Evolutionary conservation across 2,113 vertebrate species (phyloP).

Genomic region (Noturus placidus): DNA sequence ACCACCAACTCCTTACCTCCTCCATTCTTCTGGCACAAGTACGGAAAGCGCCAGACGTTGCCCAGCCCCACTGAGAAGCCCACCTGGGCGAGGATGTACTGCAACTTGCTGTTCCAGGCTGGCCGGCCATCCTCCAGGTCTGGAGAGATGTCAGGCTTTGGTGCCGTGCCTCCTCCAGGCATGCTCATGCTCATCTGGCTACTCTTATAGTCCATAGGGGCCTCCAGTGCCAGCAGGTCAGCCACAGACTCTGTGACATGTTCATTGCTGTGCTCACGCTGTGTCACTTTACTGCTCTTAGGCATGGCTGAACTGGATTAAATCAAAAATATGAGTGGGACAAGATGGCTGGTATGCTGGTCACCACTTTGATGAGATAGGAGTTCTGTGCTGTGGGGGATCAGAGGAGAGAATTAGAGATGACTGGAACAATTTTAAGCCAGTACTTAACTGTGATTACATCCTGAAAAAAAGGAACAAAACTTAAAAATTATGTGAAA

Average conservation of each 20-base stretch:
- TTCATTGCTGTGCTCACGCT: conserved; percentile 91
- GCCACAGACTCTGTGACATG: conserved; percentile 97
- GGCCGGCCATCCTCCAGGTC: conserved; percentile 84
- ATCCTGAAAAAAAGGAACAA: background rate
- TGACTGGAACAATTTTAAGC: background rate
- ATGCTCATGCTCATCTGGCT: conserved; percentile 87
- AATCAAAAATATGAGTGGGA: conserved; percentile 8
- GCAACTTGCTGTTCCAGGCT: conserved; percentile 95
- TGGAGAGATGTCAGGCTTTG: conserved; percentile 78
- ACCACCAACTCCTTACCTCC: conserved; percentile 79
- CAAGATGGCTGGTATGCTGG: conserved; percentile 2
- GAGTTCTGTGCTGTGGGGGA: conserved; percentile 28
- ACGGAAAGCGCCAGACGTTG: conserved; percentile 98
- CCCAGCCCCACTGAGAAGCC: conserved; percentile 96
- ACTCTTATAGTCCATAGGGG: conserved; percentile 94
- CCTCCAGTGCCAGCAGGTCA: conserved; percentile 91
- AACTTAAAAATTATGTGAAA: background rate
- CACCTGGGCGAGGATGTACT: conserved; percentile 97
- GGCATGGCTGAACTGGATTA: conserved; percentile 77
- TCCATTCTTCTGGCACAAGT: conserved; percentile 98
- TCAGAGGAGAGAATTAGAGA: conserved; percentile 23
- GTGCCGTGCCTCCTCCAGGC: conserved; percentile 68
- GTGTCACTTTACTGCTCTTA: conserved; percentile 96
- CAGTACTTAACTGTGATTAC: background rate
- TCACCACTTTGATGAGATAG: conserved; percentile 2